Base-by-base conservation (phyloP, 1,140 invertebrate species). In the Gryon sp. region DNA sequence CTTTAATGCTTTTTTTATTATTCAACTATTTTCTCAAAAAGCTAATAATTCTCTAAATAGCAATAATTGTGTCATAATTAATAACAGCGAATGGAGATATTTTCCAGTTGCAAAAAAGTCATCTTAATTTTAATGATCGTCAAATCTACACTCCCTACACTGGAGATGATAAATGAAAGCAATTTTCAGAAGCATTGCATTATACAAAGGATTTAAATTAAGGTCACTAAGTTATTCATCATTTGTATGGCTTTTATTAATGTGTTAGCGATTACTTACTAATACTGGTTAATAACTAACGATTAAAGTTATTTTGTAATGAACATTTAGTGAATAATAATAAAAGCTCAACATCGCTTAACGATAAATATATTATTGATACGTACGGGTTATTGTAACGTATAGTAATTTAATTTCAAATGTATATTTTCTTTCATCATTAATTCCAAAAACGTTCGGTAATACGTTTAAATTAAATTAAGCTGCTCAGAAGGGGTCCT, bases 251-350 rank as follows among this genome's bases (percentile, higher is more conserved):
- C 4, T 45, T 11, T 12, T 38, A 14, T 38, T 53, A 53, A 24
- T 32, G 28, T 15, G 32, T 34, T 52, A 36, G 34, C 18, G 15
- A 24, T 12, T 19, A 7, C 18, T 38, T 50, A 50, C 34, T 36
- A 9, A 22, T 50, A 22, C 11, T n/a, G 0, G 28, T 50, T 50
- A 34, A 50, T 36, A 34, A 36, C 2, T 50, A 34, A 50, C 2
- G n/a, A n/a, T n/a, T n/a, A n/a, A n/a, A n/a, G n/a, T n/a, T n/a
- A n/a, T n/a, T n/a, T n/a, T n/a, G n/a, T n/a, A n/a, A n/a, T n/a
- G n/a, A n/a, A n/a, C n/a, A n/a, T 53, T 24, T 14, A 20, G 11
- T 24, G 12, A 55, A 55, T 55, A 55, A 55, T 40, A 55, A 55
- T 55, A 22, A 41, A 12, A 26, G 20, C 36, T 11, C 36, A 11